Evolutionary conservation across 2,113 vertebrate species (phyloP), one percentile per base, ranked within the genome.

Genomic region (Pseudopodoces humilis): DNA sequence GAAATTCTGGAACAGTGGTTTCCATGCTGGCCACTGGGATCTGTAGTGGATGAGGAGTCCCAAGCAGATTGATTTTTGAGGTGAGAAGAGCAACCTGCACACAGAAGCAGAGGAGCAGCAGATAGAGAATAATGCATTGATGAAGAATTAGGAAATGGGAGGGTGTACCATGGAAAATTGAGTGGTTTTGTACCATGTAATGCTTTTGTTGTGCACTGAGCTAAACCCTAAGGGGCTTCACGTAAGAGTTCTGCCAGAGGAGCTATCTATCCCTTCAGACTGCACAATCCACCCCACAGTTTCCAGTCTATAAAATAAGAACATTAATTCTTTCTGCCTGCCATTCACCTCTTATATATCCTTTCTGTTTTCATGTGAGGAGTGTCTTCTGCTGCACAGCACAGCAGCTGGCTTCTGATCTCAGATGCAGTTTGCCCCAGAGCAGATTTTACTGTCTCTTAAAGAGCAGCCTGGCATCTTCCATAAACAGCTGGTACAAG

Each of bases 281-380:
- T 71, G 53, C 39, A 86, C 49, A 80, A 35, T 83, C 77, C 72
- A 82, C 55, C 47, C 56, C 43, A 59, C 2, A 3, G 43, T 83
- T 94, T 94, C 64, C 76, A 83, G n/a, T 75, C 79, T 68, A 19
- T 78, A 82, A 91, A 94, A 78, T 82, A 74, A 70, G 59, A 83
- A 30, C 46, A 67, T 53, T 50, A 58, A 62, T 80, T 86, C 50
- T 74, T 93, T 35, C 43, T 90, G 55, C 86, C 55, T 92, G 50
- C 50, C 79, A 59, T 76, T 93, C 43, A n/a, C 50, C 55, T 11
- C 64, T 83, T 90, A n/a, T 53, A 24, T 52, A 63, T 90, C 39
- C 39, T 46, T 80, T 46, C 37, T 92, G 27, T 83, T 86, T 83
- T 62, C 0, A 1, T 28, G 17, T 67, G 46, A 83, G 33, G n/a